Evolutionary conservation across 2,797 vertebrate genomes (phyloP).

Genomic region (Selene dorsalis): DNA sequence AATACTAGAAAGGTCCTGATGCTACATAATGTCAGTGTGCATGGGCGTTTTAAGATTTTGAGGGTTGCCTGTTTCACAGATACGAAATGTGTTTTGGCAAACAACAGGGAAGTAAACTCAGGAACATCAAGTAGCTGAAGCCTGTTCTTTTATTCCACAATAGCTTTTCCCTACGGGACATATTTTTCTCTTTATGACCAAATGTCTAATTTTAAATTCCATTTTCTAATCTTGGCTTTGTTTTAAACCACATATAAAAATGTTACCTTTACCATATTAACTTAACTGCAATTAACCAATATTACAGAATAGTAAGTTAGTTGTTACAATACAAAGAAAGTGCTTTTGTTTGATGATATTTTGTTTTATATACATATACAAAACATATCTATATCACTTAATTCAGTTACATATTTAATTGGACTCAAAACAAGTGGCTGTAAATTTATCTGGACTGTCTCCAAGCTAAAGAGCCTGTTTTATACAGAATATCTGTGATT

Average conservation of each 20-base stretch:
- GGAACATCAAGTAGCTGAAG: background rate
- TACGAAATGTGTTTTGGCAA: background rate
- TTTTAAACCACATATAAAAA: background rate
- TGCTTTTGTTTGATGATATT: background rate
- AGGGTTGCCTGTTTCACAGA: background rate
- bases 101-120: background rate
- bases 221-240: background rate
- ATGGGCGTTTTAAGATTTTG: background rate
- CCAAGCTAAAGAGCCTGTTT: background rate
- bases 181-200: background rate
- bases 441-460: background rate
- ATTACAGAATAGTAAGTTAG: background rate
- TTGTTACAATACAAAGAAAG: background rate
- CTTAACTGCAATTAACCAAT: background rate
- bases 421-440: background rate
- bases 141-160: background rate
- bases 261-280: background rate
- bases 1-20: background rate
- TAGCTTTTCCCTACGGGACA: too few species aligned
- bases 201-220: background rate
- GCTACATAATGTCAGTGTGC: too few species aligned
- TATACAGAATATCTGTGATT: background rate
- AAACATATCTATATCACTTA: too few species aligned
- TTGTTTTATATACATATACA: too few species aligned
- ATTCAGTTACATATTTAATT: background rate